Evolutionary conservation across 2,888 invertebrate genomes (phyloP), one percentile per base, ranked within the genome.

Genomic region (Trilocha varians): DNA sequence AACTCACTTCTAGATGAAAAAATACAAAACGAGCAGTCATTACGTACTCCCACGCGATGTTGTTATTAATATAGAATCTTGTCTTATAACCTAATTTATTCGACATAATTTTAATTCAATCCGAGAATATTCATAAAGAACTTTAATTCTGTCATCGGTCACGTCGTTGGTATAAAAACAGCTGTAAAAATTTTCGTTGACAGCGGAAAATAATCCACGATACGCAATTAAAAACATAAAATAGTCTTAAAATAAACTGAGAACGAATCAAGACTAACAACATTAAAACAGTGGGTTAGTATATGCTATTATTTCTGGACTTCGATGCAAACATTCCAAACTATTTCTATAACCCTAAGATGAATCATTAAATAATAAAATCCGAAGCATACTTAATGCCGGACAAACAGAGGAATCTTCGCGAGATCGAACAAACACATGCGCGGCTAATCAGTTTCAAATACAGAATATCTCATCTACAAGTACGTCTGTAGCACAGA

Each of bases 341-440:
- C 84, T 84, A 83, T 84, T 85, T 84, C 84, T 77, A 85, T 78
- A 85, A 77, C 78, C 80, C 79, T 77, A 77, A 82, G 80, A 83
- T 86, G 85, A 86, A 78, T 85, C 85, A 85, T 84, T 85, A 84
- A 84, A 84, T 85, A 84, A 85, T 85, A 84, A 86, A 85, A 86
- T 84, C 72, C 60, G 76, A 80, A 82, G 83, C 83, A 74, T 75
- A 83, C 84, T 84, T 84, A 84, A 84, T 83, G 80, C 84, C 69
- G 74, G 68, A 71, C 71, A 74, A 75, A 76, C 71, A 70, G 63
- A 66, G 63, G 65, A 64, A 62, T 71, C 70, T 79, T 78, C 78
- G 70, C 67, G 60, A 64, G 67, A 70, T 63, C 70, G 70, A 70
- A 74, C 75, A 61, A 77, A 78, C 76, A 79, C 82, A 74, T 62